Base-by-base conservation (phyloP, 2,113 vertebrate genomes). In the Pachycephala philippinensis region DNA sequence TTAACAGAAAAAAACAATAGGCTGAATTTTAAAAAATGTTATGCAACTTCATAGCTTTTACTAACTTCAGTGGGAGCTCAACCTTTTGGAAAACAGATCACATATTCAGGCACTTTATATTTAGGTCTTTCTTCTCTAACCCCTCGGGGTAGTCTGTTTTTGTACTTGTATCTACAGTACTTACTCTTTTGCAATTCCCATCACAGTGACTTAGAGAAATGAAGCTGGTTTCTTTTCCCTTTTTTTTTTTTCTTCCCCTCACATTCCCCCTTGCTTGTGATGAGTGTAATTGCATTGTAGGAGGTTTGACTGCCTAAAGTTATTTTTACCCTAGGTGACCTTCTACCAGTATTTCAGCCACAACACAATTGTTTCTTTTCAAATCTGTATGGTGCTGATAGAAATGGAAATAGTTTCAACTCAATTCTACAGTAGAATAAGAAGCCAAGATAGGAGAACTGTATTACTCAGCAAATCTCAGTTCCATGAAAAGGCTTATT, bases 391-490 rank as follows among this genome's bases (percentile, higher is more conserved):
- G 72, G 40, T 1, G 15, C 35, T 78, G 69, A 95, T 88, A 92
- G 95, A 96, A 97, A 94, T 81, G 59, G 54, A 96, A 97, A 95
- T 95, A 27, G 57, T 94, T 96, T 93, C 70, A 94, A 84, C 85
- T 95, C 89, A 93, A 90, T 97, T 94, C 87, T 94, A 35, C 59
- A 84, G 69, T 61, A 94, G 79, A 96, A 93, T 94, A 95, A 90
- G 72, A 77, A 95, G 35, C 37, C 35, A 87, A 86, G 71, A 81
- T 57, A 90, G 93, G 90, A 88, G 76, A 96, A 96, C 72, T 91
- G 66, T 74, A 89, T 96, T 97, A 96, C 88, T 97, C 97, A 97
- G 96, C 96, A 96, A 92, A 96, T 93, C 92, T 91, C 80, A 82
- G 72, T 88, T 92, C 92, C 63, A 83, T 94, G 95, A 94, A 97